Conservation (phyloP, 2,113 vertebrate genomes). For the Neomonachus schauinslandi region DNA sequence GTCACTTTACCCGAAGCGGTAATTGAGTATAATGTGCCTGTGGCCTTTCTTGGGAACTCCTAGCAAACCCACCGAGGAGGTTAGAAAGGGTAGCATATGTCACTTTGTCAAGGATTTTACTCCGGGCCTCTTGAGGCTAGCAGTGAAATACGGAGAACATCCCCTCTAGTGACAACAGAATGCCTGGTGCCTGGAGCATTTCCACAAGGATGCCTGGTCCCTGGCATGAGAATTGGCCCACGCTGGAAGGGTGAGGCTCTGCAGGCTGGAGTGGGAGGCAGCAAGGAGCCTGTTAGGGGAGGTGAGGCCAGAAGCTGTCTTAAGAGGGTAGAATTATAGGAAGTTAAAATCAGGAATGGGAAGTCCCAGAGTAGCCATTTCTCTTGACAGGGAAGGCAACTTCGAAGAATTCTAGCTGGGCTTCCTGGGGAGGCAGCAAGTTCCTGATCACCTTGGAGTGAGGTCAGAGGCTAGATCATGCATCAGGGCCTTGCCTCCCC, state of each 20-base stretch:
- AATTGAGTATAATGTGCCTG: background rate
- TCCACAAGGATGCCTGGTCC: background rate
- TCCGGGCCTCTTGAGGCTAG: background rate
- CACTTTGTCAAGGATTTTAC: background rate
- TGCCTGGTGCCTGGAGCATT: background rate
- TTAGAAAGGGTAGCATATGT: background rate
- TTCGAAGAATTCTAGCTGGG: background rate
- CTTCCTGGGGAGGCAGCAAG: background rate
- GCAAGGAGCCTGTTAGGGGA: background rate
- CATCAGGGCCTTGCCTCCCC: background rate
- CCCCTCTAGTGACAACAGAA: background rate
- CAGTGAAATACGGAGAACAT: background rate
- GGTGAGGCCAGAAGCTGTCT: background rate
- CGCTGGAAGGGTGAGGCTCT: background rate
- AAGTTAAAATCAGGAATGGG: background rate
- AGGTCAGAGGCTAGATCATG: background rate
- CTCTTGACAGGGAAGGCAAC: background rate
- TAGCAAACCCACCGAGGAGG: background rate
- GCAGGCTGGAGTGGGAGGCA: background rate
- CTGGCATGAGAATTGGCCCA: background rate
- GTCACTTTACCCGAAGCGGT: background rate
- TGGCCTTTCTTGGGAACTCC: conserved; percentile 26
- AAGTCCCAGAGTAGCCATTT: background rate
- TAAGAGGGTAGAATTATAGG: background rate
- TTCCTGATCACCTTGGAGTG: background rate